Conservation (phyloP, 2,113 vertebrate species). For the Todiramphus chloris region DNA sequence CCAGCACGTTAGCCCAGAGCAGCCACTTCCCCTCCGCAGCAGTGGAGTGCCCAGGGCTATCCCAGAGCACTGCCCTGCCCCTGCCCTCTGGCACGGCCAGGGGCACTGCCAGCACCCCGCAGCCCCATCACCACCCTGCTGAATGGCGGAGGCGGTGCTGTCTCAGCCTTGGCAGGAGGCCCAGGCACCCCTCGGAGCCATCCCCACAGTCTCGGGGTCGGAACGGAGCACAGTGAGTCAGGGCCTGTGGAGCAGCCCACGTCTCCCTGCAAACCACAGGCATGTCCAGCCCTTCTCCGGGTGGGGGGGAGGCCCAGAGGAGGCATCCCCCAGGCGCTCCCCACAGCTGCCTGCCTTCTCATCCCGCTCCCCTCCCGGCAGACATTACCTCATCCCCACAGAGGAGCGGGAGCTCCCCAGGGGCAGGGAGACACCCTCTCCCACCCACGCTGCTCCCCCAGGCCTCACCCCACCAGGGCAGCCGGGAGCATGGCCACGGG, state of each 20-base stretch:
- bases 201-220: rapidly evolving
- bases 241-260: background rate
- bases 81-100: background rate
- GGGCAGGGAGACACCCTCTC: conserved; percentile 4
- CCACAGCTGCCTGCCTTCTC: background rate
- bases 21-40: conserved; percentile 17
- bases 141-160: rapidly evolving
- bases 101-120: background rate
- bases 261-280: conserved; percentile 10
- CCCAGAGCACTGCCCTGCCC: background rate
- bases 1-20: background rate
- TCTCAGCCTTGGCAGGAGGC: background rate
- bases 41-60: background rate
- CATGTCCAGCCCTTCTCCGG: background rate
- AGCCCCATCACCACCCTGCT: rapidly evolving
- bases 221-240: conserved; percentile 18
- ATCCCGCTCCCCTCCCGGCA: background rate
- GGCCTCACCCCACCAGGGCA: background rate
- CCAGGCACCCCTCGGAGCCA: background rate
- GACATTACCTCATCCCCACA: conserved; percentile 65
- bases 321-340: background rate
- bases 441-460: background rate
- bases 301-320: background rate
- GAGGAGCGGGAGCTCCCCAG: background rate
- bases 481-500: background rate